Percentiles rank a stretch among this genome's conserved stretches.
phyloP scores from a whole-genome alignment of 2,797 vertebrate species.

The Falco biarmicus region DNA sequence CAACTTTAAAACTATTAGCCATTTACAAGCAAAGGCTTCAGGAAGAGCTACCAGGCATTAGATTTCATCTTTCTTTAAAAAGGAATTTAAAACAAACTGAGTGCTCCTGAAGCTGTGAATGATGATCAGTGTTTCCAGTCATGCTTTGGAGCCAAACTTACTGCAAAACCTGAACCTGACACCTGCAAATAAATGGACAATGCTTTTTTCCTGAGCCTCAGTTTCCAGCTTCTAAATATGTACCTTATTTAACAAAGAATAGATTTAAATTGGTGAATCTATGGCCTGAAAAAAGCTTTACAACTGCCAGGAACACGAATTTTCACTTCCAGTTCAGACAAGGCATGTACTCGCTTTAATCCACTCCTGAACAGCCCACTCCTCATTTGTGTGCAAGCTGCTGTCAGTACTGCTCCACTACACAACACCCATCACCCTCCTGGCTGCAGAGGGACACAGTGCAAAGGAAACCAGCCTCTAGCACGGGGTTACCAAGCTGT shows the following conservation, averaged over 20 bases:
- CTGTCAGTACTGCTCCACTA: neutral
- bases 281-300: neutral
- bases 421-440: neutral
- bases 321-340: neutral
- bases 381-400: fast-evolving
- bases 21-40: neutral
- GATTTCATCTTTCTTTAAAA: neutral
- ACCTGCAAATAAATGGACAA: neutral
- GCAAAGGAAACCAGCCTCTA: neutral
- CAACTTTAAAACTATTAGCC: neutral
- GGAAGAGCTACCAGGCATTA: neutral
- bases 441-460: fast-evolving
- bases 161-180: neutral
- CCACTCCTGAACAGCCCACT: neutral
- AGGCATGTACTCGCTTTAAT: neutral
- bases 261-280: neutral
- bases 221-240: neutral
- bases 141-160: neutral
- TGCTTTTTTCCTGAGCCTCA: neutral
- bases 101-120: neutral
- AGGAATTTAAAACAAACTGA: neutral
- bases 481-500: neutral
- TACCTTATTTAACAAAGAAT: neutral
- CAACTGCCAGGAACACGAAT: neutral
- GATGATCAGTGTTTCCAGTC: neutral